A percentile compares a stretch with the other conserved stretches of the same genome.
phyloP scores from a whole-genome alignment of 2,113 vertebrate species.

The Sialia sialis region DNA sequence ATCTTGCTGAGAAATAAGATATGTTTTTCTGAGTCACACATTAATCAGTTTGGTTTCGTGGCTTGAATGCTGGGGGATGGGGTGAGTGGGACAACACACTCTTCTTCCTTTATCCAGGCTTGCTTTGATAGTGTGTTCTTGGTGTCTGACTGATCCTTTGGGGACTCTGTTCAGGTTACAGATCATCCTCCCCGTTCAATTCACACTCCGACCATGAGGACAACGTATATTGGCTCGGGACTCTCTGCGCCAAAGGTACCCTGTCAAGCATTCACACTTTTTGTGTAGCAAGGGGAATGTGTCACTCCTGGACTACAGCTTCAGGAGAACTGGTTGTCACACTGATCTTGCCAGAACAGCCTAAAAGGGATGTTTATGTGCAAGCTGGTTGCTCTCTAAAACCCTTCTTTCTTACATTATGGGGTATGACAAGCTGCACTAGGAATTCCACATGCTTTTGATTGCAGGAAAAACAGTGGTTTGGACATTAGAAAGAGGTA shows the following conservation, averaged over 20 bases:
- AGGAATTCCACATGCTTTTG: not conserved
- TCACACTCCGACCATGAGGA: constrained; percentile 89
- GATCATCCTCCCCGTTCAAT: constrained; percentile 81
- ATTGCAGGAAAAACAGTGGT: not conserved
- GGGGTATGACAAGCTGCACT: not conserved
- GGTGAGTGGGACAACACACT: not conserved
- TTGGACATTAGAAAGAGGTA: not conserved
- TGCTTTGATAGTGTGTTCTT: not conserved
- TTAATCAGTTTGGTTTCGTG: not conserved
- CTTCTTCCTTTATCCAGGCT: not conserved
- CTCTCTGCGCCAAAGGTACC: constrained; percentile 86
- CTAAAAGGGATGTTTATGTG: not conserved
- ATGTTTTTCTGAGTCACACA: not conserved
- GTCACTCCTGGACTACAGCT: not conserved
- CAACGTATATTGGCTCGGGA: constrained; percentile 84
- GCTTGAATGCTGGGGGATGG: not conserved
- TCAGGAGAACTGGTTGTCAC: not conserved
- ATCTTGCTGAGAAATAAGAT: not conserved
- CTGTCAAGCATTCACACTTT: not conserved
- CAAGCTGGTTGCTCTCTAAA: not conserved
- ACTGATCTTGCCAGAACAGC: not conserved
- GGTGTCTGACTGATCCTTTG: constrained; percentile 9
- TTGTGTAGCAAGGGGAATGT: not conserved
- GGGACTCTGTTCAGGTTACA: constrained; percentile 74
- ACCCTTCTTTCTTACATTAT: not conserved